phyloP scores from a whole-genome alignment of 2,888 invertebrate species.

The Philereme vetulata region DNA sequence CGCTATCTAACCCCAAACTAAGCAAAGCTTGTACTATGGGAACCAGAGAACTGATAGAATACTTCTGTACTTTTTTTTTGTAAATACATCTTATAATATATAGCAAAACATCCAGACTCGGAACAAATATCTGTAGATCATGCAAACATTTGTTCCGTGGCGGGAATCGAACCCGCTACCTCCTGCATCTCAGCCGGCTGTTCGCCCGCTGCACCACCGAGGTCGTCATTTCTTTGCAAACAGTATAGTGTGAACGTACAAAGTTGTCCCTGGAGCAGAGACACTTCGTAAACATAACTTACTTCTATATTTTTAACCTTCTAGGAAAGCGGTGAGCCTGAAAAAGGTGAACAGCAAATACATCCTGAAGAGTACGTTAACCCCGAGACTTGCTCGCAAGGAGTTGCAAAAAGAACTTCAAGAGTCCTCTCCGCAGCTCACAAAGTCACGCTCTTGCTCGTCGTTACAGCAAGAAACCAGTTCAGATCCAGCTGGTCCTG shows the following conservation, averaged over 20 bases:
- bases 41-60: too few species aligned
- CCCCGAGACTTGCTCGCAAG: conserved; percentile 89
- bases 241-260: not conserved
- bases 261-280: not conserved
- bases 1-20: too few species aligned
- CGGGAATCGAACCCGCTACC: too few species aligned
- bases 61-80: too few species aligned
- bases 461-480: conserved; percentile 85
- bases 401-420: conserved; percentile 86
- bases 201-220: too few species aligned
- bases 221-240: too few species aligned
- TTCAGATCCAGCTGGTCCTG: conserved; percentile 80
- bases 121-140: too few species aligned
- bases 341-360: conserved; percentile 92
- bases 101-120: too few species aligned
- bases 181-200: too few species aligned
- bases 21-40: too few species aligned
- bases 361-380: conserved; percentile 92
- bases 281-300: not conserved
- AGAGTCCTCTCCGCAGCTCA: conserved; percentile 82
- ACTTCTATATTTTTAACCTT: conserved; percentile 15
- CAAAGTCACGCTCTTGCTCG: conserved; percentile 89
- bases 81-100: too few species aligned
- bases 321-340: conserved; percentile 87
- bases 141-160: too few species aligned